Evolutionary conservation across 2,888 invertebrate species (phyloP), one percentile per base, ranked within the genome.

Genomic region (Cheilosia impressa): DNA sequence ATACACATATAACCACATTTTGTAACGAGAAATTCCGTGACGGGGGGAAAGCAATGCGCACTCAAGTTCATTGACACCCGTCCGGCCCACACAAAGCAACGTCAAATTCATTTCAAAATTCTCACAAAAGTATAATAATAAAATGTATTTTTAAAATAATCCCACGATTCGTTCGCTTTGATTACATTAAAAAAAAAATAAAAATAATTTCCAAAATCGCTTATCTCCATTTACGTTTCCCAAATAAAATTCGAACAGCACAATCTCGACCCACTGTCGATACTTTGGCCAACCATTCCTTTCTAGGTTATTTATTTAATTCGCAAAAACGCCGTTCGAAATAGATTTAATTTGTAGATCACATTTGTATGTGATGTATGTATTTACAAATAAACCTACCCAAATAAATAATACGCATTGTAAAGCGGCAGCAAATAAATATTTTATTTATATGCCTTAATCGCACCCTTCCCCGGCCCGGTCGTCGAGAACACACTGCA

Each of bases 361-460:
- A 17, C n/a, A 58, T n/a, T n/a, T n/a, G n/a, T n/a, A n/a, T n/a
- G n/a, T n/a, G n/a, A n/a, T n/a, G n/a, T n/a, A n/a, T n/a, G n/a
- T n/a, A 53, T 73, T 47, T 53, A 65, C 73, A 19, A n/a, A 50
- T n/a, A 34, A 65, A 50, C 2, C 10, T 43, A 17, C 19, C 41
- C 27, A 72, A 63, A 75, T 63, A 73, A 60, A 62, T 60, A 60
- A 72, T 19, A 63, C 62, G 62, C 45, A 63, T 73, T 63, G 27
- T 45, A 15, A 53, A 65, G 65, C 4, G 7, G 45, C 22, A 19
- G 47, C 24, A 55, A 47, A 63, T 47, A 63, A 45, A 65, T 65
- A 65, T 63, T 73, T 73, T 45, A 65, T 57, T 38, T 38, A 13
- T 38, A 38, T 38, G 55, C 34, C 22, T 24, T 27, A 62, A 24